phyloP scores from a whole-genome alignment of 2,113 vertebrate genomes.

The Pseudorasbora parva region DNA sequence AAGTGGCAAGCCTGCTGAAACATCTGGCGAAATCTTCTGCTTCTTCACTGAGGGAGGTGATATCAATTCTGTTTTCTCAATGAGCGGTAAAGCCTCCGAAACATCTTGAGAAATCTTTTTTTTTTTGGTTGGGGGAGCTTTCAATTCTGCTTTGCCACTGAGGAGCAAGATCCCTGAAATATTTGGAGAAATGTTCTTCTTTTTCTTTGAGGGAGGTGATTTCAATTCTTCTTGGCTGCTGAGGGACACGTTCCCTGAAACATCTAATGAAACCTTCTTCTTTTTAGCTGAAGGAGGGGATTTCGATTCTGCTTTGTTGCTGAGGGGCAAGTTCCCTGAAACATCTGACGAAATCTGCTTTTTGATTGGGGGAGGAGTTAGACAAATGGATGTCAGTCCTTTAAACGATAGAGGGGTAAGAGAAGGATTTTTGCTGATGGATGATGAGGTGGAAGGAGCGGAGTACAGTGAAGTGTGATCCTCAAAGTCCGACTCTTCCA shows the following conservation, averaged over 20 bases:
- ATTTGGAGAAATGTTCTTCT: not conserved
- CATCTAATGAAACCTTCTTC: not conserved
- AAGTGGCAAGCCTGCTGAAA: not conserved
- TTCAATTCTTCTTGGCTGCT: not conserved
- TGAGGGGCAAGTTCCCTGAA: not conserved
- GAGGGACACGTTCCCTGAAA: not conserved
- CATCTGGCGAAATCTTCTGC: constrained; percentile 1
- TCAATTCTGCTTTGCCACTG: not conserved
- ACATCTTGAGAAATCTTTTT: no score
- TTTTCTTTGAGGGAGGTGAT: constrained; percentile 22
- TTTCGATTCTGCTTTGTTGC: not conserved
- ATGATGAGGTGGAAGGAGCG: constrained; percentile 48
- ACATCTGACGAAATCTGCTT: not conserved
- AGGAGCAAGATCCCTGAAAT: not conserved
- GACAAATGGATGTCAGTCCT: constrained; percentile 39
- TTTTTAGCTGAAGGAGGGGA: constrained; percentile 14
- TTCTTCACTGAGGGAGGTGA: constrained; percentile 17
- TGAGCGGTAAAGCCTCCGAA: no score
- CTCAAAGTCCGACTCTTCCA: not conserved
- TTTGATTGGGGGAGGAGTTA: constrained; percentile 46
- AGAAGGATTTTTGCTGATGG: constrained; percentile 41
- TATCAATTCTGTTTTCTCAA: not conserved
- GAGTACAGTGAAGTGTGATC: constrained; percentile 39
- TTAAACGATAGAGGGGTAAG: constrained; percentile 42
- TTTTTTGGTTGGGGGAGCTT: not conserved